A percentile compares a stretch with the other conserved stretches of the same genome.
Evolutionary conservation across 1,140 invertebrate species (phyloP).

Genomic region (Sipha flava): DNA sequence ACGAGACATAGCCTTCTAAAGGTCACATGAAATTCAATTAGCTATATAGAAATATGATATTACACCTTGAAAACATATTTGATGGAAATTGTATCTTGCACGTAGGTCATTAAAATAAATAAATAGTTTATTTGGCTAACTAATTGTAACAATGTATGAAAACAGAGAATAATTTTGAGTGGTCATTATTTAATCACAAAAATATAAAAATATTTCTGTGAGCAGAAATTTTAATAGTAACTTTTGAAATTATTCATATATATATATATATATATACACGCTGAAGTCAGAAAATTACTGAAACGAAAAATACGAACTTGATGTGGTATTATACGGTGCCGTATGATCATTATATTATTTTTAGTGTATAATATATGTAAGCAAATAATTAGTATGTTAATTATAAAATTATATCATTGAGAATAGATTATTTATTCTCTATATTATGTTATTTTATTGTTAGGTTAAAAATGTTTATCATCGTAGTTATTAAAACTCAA

Average conservation of each 20-base stretch:
- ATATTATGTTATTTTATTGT: not conserved
- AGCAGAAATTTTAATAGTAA: no score
- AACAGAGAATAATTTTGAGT: no score
- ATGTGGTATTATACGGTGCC: not conserved
- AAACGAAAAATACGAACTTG: not conserved
- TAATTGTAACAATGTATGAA: not conserved
- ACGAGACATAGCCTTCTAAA: not conserved
- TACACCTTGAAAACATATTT: not conserved
- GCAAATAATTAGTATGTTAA: not conserved
- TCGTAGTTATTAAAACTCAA: not conserved
- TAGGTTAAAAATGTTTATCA: not conserved
- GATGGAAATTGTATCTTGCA: no score
- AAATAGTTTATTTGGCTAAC: not conserved
- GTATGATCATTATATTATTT: no score
- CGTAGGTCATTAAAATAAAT: not conserved
- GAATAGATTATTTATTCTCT: not conserved
- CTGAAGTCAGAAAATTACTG: no score
- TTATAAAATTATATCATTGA: not conserved
- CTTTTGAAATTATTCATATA: no score
- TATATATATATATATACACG: no score
- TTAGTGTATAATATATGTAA: not conserved
- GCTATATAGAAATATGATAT: not conserved
- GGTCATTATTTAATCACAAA: no score
- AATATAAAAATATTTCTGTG: no score
- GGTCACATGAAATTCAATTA: not conserved